These are phyloP conservation scores for Zosterops hypoxanthus DNA, from an alignment of 2,113 vertebrate genomes.

Conservation along the genomic window DNA sequence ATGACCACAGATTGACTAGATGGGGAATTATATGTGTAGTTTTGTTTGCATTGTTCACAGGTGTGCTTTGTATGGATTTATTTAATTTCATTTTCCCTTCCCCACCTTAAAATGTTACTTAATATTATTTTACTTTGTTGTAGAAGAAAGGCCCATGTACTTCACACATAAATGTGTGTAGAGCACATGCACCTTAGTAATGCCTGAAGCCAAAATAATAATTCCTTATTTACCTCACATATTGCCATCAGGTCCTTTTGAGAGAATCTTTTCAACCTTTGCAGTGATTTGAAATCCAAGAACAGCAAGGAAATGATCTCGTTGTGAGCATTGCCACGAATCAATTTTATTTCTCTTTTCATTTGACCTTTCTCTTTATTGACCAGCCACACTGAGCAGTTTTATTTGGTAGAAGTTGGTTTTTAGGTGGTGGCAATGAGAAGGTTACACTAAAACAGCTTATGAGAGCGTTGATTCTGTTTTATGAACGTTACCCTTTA, in stretches of 20 bases:
- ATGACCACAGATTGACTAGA: background rate
- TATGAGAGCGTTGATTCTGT: background rate
- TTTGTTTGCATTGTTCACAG: background rate
- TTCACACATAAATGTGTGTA: background rate
- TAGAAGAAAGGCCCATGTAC: background rate
- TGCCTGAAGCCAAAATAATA: background rate
- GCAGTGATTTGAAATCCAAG: background rate
- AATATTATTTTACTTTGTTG: constrained; percentile 12
- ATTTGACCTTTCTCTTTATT: constrained; percentile 25
- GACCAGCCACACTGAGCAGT: constrained; percentile 29
- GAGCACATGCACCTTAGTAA: background rate
- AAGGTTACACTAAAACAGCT: background rate
- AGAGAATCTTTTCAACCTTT: background rate
- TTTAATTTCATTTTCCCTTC: background rate
- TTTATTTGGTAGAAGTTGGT: background rate
- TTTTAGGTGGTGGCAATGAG: background rate
- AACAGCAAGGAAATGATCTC: constrained; percentile 16
- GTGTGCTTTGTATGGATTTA: background rate
- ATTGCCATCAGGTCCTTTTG: background rate
- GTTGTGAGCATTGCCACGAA: background rate
- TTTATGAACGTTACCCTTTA: constrained; percentile 30
- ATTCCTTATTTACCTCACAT: background rate
- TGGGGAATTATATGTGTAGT: background rate
- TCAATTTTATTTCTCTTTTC: constrained; percentile 12
- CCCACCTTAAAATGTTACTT: background rate